Base-by-base conservation (phyloP, 2,888 invertebrate species). In the Temnothorax rugatulus region DNA sequence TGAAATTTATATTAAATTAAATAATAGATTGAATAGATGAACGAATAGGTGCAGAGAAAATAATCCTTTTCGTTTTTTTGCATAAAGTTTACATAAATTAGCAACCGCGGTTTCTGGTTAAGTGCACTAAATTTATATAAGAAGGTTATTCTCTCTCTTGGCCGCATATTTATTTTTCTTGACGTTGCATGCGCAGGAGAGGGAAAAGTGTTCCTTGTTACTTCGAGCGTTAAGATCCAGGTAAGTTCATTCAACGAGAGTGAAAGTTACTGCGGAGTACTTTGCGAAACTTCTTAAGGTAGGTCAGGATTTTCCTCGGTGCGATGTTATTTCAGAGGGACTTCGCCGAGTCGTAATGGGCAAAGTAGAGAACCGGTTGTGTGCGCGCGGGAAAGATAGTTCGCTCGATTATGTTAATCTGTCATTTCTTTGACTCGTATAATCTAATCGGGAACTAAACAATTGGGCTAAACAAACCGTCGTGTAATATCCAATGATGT, bases 191-290 rank as follows among this genome's bases (percentile, higher is more conserved):
- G 64, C 41, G 68, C 81, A 76, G 83, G 71, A 90, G 86, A 87
- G 59, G 89, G 86, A 90, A 90, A 89, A 89, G 86, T 89, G 89
- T 90, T 90, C 84, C 88, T 90, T 87, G 90, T 90, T 90, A 90
- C 90, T 90, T 90, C 87, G 87, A 85, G 89, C 89, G 90, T 90
- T 91, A 90, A 90, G 89, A 81, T 90, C 89, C 75, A 85, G 77
- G 84, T 86, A 90, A 91, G 90, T 91, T 90, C 87, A 88, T 88
- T 90, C 90, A 83, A 63, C 84, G 90, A 91, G 87, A 91, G 90
- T 88, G 90, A 90, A 91, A 90, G 90, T 90, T 89, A 91, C 90
- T 87, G 84, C 87, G 86, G 88, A 89, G 90, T 90, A 90, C 90
- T 90, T 90, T 87, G 86, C 88, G 87, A 89, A 91, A 91, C 84